Base-by-base conservation (phyloP, 2,797 vertebrate species). In the Enoplosus armatus region DNA sequence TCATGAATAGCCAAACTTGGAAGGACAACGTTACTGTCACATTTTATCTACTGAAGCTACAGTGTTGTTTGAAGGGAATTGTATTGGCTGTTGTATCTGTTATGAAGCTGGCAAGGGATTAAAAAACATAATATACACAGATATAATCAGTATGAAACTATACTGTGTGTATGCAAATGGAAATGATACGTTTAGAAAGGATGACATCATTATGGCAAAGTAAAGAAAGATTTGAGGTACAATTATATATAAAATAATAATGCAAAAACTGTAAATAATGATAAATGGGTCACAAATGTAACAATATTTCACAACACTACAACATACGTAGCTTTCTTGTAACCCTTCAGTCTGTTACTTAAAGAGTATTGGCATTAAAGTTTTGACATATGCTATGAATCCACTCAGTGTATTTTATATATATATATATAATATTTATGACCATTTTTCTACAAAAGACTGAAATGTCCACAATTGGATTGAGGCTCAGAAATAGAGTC, bases 141-240 rank as follows among this genome's bases (percentile, higher is more conserved):
- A 35, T 64, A 37, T 59, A 53, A 51, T 45, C 35, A 60, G n/a
- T 55, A 6, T 64, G 18, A 59, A 53, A 63, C 41, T 51, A 37
- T 27, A 26, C 7, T 58, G 48, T 20, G 41, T 24, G 10, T 5
- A 31, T 63, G 11, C 14, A 68, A 31, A 41, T 14, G 0, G 11
- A 45, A n/a, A 31, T 31, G 24, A 54, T 68, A 4, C 1, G 24
- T 15, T 56, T 8, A 11, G 20, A 58, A 47, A 55, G 20, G 18
- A 26, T 16, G 26, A 12, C 16, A 63, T 48, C 2, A 48, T 33
- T 48, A 31, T 0, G 2, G 27, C 16, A 22, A 48, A 24, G 58
- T 24, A 3, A 47, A 47, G 3, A 61, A 20, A 31, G 5, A 56
- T 18, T 6, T 8, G 15, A 66, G 16, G 15, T 7, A 6, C 18